Evolutionary conservation across 2,797 vertebrate genomes (phyloP).

Genomic region (Trichosurus vulpecula): DNA sequence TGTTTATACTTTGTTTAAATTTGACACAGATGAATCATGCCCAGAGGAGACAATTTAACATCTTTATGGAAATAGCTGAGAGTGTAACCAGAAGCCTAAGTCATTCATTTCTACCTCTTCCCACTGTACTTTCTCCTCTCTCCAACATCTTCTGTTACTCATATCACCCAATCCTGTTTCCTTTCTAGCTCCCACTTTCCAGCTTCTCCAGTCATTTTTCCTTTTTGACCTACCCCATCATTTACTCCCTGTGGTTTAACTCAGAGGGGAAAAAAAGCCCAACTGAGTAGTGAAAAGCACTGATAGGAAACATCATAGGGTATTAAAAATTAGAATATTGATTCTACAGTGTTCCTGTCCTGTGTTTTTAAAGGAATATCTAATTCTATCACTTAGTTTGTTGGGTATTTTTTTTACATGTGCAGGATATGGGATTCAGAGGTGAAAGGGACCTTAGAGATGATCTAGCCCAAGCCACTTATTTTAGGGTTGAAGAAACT

Average conservation of each 20-base stretch:
- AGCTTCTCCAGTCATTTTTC: constrained; percentile 40
- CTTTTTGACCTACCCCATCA: background rate
- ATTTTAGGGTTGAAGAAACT: background rate
- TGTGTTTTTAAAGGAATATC: background rate
- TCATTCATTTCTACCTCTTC: background rate
- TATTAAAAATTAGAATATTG: background rate
- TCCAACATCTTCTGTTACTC: background rate
- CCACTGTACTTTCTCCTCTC: background rate
- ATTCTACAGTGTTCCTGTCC: background rate
- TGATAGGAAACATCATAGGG: background rate
- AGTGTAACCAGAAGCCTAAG: background rate
- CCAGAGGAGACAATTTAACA: background rate
- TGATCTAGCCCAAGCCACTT: background rate
- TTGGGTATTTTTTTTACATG: background rate
- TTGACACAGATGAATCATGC: background rate
- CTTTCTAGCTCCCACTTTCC: constrained; percentile 14
- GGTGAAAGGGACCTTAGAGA: background rate
- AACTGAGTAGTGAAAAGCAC: background rate
- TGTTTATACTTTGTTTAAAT: background rate
- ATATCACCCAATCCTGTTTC: background rate
- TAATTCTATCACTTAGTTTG: background rate
- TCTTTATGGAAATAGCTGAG: constrained; percentile 18
- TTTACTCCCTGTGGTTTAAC: background rate
- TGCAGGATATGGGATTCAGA: background rate
- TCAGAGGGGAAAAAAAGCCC: background rate